Evolutionary conservation across 23 tunicate genomes (phyloP).

Genomic region (Ascidia mentula): DNA sequence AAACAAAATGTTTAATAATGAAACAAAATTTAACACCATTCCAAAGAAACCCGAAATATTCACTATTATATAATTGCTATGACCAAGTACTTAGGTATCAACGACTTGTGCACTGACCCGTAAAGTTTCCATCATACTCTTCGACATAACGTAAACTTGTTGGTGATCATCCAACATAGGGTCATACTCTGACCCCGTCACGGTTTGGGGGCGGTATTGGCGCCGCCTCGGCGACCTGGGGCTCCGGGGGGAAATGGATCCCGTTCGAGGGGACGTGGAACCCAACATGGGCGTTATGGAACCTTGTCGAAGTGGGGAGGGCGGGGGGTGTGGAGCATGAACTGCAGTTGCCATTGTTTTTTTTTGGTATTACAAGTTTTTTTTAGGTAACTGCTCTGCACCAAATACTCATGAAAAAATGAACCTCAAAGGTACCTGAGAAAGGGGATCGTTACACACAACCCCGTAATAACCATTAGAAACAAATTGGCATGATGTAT

Average conservation of each 20-base stretch:
- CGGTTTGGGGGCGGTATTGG: conserved; percentile 1
- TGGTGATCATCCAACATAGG: conserved; percentile 79
- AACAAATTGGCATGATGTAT: too few relatives aligned
- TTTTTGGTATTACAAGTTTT: too few relatives aligned
- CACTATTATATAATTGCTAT: too few relatives aligned
- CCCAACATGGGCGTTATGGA: neutral
- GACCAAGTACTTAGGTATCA: too few relatives aligned
- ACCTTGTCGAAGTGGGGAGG: neutral
- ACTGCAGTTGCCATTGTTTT: neutral
- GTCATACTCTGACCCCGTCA: conserved; percentile 37
- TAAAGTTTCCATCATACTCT: conserved; percentile 60
- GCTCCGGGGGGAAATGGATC: neutral
- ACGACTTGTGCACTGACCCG: conserved; percentile 20
- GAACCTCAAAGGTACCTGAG: too few relatives aligned
- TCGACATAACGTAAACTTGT: conserved; percentile 77
- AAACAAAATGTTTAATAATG: too few relatives aligned
- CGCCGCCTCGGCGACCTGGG: conserved; percentile 19
- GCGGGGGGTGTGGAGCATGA: neutral
- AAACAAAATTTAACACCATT: too few relatives aligned
- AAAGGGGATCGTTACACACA: too few relatives aligned
- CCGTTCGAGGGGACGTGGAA: neutral
- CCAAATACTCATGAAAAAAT: too few relatives aligned
- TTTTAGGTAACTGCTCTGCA: too few relatives aligned
- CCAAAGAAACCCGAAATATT: too few relatives aligned
- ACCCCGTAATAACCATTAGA: too few relatives aligned